Evolutionary conservation across 2,888 invertebrate genomes (phyloP).

Genomic region (Cancer borealis): DNA sequence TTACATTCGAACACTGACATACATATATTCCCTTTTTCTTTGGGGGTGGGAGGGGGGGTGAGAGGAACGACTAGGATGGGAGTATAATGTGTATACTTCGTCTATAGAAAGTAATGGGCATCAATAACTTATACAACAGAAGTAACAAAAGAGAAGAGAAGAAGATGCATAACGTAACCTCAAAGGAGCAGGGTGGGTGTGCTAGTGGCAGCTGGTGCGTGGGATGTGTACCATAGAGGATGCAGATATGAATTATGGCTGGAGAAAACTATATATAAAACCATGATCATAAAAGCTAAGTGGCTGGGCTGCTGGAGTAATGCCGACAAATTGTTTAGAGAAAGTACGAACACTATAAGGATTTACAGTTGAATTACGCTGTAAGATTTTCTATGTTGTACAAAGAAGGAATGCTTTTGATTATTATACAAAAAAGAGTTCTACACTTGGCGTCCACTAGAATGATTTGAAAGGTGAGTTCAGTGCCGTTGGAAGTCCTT

Average conservation of each 20-base stretch:
- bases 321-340: slow-evolving; percentile 13
- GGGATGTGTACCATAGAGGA: slow-evolving; percentile 13
- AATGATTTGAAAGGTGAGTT: not conserved
- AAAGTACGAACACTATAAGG: not conserved
- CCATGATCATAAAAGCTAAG: not conserved
- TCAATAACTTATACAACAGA: not conserved
- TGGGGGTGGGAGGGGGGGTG: not conserved
- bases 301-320: not conserved
- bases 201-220: not conserved
- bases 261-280: not conserved
- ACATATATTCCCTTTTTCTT: not conserved
- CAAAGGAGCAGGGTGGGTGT: slow-evolving; percentile 3
- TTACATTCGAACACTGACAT: not conserved
- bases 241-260: not conserved
- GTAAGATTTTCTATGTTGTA: not conserved
- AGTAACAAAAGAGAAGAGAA: slow-evolving; percentile 6
- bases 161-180: not conserved
- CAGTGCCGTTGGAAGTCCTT: not conserved
- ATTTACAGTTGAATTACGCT: not conserved
- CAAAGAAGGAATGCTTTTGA: not conserved
- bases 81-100: not conserved
- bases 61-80: too few relatives aligned
- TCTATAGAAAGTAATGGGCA: not conserved
- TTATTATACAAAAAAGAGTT: not conserved
- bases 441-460: not conserved